Conservation (phyloP, 2,113 vertebrate genomes). For the Aphelocoma coerulescens region DNA sequence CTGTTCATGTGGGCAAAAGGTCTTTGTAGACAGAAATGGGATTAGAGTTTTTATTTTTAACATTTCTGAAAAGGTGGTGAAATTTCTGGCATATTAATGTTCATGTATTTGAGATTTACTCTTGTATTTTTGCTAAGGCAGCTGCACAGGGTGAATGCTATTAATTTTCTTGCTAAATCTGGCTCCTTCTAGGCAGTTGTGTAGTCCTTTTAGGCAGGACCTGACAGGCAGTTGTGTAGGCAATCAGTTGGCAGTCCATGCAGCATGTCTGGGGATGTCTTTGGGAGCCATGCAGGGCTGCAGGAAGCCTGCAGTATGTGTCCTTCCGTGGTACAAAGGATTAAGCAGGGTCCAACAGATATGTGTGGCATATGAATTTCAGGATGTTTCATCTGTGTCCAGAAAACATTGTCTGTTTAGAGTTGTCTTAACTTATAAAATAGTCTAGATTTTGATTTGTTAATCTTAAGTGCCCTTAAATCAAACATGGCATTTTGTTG, state of each 20-base stretch:
- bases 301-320: background rate
- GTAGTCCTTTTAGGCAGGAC: background rate
- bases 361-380: background rate
- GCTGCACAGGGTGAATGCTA: background rate
- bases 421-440: background rate
- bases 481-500: background rate
- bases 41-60: background rate
- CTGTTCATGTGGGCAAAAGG: background rate
- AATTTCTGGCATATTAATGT: background rate
- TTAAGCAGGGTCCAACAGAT: background rate
- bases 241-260: background rate
- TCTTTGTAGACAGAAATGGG: background rate
- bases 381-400: background rate
- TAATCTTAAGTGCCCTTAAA: background rate
- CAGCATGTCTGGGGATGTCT: background rate
- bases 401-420: background rate
- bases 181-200: background rate
- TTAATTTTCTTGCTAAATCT: background rate
- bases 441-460: background rate
- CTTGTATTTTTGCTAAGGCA: background rate
- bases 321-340: background rate
- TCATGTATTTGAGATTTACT: background rate
- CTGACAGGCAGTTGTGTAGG: background rate
- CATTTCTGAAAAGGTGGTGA: background rate
- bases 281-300: background rate